phyloP scores from a whole-genome alignment of 2,797 vertebrate species.

The Siniperca scherzeri region DNA sequence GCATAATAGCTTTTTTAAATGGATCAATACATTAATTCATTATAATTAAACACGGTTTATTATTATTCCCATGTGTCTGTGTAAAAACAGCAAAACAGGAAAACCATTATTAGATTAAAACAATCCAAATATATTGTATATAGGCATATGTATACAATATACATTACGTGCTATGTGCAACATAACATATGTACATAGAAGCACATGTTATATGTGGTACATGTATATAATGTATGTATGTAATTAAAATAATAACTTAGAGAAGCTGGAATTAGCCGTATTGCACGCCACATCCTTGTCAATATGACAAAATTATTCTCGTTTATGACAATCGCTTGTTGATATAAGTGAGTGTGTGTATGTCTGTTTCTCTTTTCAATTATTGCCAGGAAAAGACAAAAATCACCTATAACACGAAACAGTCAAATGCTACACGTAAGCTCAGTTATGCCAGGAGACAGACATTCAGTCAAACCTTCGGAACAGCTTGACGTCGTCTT shows the following conservation, averaged over 20 bases:
- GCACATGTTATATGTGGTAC: background rate
- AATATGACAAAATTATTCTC: background rate
- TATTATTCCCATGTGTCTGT: background rate
- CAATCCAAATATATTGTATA: background rate
- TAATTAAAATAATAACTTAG: background rate
- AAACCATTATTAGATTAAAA: background rate
- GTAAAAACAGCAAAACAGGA: background rate
- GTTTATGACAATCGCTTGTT: background rate
- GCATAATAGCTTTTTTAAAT: background rate
- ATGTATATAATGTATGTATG: background rate
- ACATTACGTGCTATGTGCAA: background rate
- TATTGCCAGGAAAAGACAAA: background rate
- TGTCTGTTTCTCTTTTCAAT: background rate
- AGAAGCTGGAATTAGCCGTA: background rate
- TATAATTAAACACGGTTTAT: background rate
- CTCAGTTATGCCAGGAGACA: background rate
- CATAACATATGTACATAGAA: background rate
- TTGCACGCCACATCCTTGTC: background rate
- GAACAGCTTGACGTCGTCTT: slow-evolving; percentile 90
- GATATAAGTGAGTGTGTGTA: background rate
- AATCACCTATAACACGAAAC: background rate
- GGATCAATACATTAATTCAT: background rate
- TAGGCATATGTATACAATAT: background rate
- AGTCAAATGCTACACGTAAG: no score
- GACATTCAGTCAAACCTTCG: slow-evolving; percentile 85